Percentiles rank a stretch among this genome's conserved stretches.
Conservation (phyloP, 2,888 invertebrate genomes). For the Melitaea athalia region DNA sequence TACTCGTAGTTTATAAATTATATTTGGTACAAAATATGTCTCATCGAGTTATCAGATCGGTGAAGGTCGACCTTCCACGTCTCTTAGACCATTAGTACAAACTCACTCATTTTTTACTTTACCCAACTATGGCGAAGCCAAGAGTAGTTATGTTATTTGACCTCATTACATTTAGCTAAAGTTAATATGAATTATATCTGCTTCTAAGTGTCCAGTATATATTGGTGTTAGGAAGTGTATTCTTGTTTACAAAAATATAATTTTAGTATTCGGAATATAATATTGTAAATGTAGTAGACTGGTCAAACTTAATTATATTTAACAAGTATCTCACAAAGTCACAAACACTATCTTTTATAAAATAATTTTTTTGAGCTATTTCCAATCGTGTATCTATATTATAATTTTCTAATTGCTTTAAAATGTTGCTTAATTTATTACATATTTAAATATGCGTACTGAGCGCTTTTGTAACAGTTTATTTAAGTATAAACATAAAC, state of each 20-base stretch:
- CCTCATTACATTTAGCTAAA: slow-evolving; percentile 7
- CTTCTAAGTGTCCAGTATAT: slow-evolving; percentile 9
- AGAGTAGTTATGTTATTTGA: slow-evolving; percentile 1
- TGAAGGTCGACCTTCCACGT: too few relatives aligned
- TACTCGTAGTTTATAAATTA: too few relatives aligned
- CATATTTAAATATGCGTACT: too few relatives aligned
- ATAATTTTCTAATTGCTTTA: too few relatives aligned
- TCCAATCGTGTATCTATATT: too few relatives aligned
- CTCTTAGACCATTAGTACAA: too few relatives aligned
- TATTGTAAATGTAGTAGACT: not conserved
- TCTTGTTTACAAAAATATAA: not conserved
- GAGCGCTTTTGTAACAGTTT: too few relatives aligned
- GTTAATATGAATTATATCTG: not conserved
- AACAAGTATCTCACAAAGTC: too few relatives aligned
- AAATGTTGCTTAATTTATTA: too few relatives aligned
- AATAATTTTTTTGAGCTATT: not conserved
- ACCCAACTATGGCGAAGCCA: slow-evolving; percentile 6
- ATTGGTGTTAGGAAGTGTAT: slow-evolving; percentile 9
- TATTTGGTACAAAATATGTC: too few relatives aligned
- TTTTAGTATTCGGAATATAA: slow-evolving; percentile 4
- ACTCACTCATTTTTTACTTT: not conserved
- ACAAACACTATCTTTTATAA: not conserved
- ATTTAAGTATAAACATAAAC: too few relatives aligned
- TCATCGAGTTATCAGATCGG: too few relatives aligned
- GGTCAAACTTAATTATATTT: not conserved